Evolutionary conservation across 2,888 invertebrate genomes (phyloP).

Genomic region (Nycteola revayana): DNA sequence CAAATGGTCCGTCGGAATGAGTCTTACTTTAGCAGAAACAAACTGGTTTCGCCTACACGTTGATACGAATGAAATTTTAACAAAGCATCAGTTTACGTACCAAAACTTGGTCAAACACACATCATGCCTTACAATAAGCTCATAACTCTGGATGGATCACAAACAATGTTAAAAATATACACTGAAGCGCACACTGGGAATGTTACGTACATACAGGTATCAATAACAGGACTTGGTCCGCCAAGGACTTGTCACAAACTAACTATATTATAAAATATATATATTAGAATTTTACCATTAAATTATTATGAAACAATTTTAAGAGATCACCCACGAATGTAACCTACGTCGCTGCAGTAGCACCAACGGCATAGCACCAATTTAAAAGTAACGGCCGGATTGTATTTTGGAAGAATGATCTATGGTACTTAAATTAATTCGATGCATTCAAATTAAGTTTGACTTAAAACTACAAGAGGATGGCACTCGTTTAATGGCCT

Average conservation of each 20-base stretch:
- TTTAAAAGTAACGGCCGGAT: slow-evolving; percentile 35
- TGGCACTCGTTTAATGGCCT: slow-evolving; percentile 81
- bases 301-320: slow-evolving; percentile 46
- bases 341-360: slow-evolving; percentile 62
- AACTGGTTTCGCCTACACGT: slow-evolving; percentile 7
- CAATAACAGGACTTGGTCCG: slow-evolving; percentile 58
- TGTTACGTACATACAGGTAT: slow-evolving; percentile 80
- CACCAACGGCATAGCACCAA: slow-evolving; percentile 62
- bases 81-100: slow-evolving; percentile 56
- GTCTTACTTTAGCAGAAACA: background rate
- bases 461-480: slow-evolving; percentile 76
- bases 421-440: slow-evolving; percentile 50
- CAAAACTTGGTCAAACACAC: slow-evolving; percentile 65
- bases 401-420: slow-evolving; percentile 35
- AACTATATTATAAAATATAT: slow-evolving; percentile 73
- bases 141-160: slow-evolving; percentile 77
- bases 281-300: slow-evolving; percentile 43
- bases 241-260: slow-evolving; percentile 48
- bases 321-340: slow-evolving; percentile 73
- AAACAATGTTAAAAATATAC: slow-evolving; percentile 71
- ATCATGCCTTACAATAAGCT: slow-evolving; percentile 73
- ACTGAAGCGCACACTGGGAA: slow-evolving; percentile 78
- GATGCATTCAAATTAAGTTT: slow-evolving; percentile 62
- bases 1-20: too few relatives aligned
- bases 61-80: slow-evolving; percentile 24